Evolutionary conservation across 2,888 invertebrate species (phyloP), one percentile per base, ranked within the genome.

Genomic region (Vanessa cardui): DNA sequence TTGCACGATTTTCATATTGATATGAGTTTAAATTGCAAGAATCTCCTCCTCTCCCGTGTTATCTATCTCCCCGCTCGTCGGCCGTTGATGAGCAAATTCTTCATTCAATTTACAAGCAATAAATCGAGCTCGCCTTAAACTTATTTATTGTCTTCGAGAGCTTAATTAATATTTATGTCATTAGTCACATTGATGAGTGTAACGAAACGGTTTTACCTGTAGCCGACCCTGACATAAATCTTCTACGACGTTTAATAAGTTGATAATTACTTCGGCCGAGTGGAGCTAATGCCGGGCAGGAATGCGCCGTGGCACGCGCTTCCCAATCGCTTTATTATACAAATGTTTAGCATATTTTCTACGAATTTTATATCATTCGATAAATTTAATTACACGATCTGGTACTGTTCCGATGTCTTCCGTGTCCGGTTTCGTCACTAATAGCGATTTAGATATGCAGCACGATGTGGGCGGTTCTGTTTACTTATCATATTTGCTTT

Each of bases 341-440:
- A 70, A 76, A 80, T 82, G 80, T 83, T 84, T 81, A 83, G 78
- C 81, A 86, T 86, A 85, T 86, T 87, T 84, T 81, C 74, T 76
- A 79, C 79, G 79, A 80, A 81, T 76, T 77, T 81, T 85, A 86
- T 85, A 85, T 83, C 80, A 76, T 75, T 74, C 76, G 82, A 86
- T 86, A 85, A 82, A 80, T 83, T 88, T 88, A 90, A 90, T 89
- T 90, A 87, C 84, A 78, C 72, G 81, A 81, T 81, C 81, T 80
- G 79, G 80, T 82, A 82, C 80, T 83, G 81, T 85, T 86, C 82
- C 81, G 78, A 83, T 82, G 76, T 84, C 80, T 86, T 85, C 83
- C 82, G 84, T 79, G 81, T 86, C 85, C 82, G 82, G 84, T 83
- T 83, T 80, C 81, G 31, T 61, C 64, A 49, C 52, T 60, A 45